Conservation (phyloP, 2,888 invertebrate genomes). For the Lobophora halterata region DNA sequence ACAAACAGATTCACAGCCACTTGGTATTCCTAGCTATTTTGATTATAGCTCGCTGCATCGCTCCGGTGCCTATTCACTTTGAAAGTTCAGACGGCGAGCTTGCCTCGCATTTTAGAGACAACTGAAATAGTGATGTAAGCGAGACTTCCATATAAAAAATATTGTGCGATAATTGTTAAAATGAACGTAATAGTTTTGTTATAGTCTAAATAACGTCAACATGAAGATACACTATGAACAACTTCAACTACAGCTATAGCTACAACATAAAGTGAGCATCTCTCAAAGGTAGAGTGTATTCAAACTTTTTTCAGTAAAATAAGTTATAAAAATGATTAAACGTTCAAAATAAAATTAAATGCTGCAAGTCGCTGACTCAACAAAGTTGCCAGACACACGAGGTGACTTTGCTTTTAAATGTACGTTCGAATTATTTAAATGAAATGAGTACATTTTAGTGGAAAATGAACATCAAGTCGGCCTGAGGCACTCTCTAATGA, state of each 20-base stretch:
- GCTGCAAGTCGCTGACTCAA: constrained; percentile 2
- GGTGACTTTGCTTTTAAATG: constrained; percentile 15
- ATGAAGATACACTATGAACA: no score
- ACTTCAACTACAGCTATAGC: neutral
- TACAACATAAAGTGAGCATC: no score
- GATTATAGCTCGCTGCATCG: constrained; percentile 15
- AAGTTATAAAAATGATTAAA: no score
- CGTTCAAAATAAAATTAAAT: no score
- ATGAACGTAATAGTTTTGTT: no score
- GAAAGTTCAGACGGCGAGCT: constrained; percentile 7
- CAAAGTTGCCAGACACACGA: constrained; percentile 8
- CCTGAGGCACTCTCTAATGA: constrained; percentile 23
- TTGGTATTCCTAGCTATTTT: constrained; percentile 24
- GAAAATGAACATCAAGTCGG: constrained; percentile 16
- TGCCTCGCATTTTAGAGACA: constrained; percentile 1
- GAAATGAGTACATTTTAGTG: constrained; percentile 16
- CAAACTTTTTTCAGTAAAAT: no score
- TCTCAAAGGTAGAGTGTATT: no score
- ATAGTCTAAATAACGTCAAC: no score
- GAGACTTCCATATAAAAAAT: no score
- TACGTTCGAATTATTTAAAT: constrained; percentile 16
- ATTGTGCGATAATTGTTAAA: no score
- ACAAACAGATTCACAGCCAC: constrained; percentile 20
- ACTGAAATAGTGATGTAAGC: constrained; percentile 1
- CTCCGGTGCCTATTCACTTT: constrained; percentile 12